phyloP scores from a whole-genome alignment of 2,888 invertebrate species.

The Tenthredo mesomela region DNA sequence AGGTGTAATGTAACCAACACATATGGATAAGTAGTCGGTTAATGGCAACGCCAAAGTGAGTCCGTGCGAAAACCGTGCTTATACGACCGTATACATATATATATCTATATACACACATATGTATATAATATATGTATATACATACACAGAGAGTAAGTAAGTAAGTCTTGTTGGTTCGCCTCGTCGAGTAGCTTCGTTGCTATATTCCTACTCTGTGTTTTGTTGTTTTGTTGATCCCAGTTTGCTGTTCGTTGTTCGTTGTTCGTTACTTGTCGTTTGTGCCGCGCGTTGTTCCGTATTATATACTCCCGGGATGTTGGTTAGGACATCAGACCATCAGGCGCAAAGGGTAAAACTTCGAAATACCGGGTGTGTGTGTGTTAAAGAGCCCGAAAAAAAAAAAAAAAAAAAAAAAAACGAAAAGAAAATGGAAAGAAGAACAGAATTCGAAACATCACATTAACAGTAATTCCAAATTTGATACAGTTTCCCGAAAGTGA shows the following conservation, averaged over 20 bases:
- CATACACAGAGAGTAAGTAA: neutral
- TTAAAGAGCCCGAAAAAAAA: neutral
- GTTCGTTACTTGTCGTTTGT: constrained; percentile 40
- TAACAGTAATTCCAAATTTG: no score
- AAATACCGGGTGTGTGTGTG: neutral
- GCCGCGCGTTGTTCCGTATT: neutral
- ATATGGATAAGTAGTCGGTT: constrained; percentile 32
- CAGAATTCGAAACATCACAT: no score
- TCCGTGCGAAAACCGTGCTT: constrained; percentile 17
- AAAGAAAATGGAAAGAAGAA: neutral
- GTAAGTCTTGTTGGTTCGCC: neutral
- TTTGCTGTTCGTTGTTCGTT: constrained; percentile 35
- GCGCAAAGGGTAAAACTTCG: constrained; percentile 1
- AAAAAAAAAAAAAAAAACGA: neutral
- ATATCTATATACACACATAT: neutral
- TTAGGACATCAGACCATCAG: constrained; percentile 13
- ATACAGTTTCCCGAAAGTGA: no score
- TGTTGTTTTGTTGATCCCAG: constrained; percentile 2
- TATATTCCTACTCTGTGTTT: neutral
- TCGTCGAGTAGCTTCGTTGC: neutral
- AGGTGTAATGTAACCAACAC: neutral
- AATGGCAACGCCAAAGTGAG: constrained; percentile 23
- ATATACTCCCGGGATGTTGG: neutral
- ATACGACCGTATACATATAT: neutral
- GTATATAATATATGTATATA: neutral